Percentiles rank a stretch among this genome's conserved stretches.
These are phyloP conservation scores for Parazoanthus atlanticus DNA, from an alignment of 92 coral and sea anemone species.

Conservation along the genomic window DNA sequence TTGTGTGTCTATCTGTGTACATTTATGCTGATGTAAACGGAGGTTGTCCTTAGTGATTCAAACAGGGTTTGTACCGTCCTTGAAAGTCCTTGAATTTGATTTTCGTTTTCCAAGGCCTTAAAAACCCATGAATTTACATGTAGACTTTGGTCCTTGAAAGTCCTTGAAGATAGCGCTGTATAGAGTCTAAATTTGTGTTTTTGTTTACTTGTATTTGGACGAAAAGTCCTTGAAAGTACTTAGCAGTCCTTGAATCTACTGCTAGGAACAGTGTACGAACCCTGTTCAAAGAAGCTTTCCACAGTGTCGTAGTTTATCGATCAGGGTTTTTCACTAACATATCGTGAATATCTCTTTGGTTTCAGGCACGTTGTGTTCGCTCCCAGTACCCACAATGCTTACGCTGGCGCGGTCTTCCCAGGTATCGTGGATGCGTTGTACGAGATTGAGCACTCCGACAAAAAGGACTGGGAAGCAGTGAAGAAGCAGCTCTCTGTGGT, in stretches of 20 bases:
- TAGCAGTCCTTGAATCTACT: too few species aligned
- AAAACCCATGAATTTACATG: too few species aligned
- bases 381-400: slow-evolving; percentile 66
- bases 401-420: slow-evolving; percentile 75
- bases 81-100: too few species aligned
- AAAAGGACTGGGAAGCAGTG: slow-evolving; percentile 74
- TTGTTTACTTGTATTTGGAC: too few species aligned
- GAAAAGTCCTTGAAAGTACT: too few species aligned
- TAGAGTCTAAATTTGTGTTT: too few species aligned
- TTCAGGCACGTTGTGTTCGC: slow-evolving; percentile 80
- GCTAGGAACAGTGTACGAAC: too few species aligned
- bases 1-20: neutral
- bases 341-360: neutral
- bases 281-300: neutral
- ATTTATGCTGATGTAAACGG: too few species aligned
- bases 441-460: slow-evolving; percentile 54
- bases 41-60: neutral
- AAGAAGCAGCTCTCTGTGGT: slow-evolving; percentile 66
- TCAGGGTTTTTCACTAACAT: neutral
- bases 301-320: neutral
- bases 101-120: too few species aligned
- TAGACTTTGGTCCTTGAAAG: too few species aligned
- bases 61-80: too few species aligned
- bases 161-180: too few species aligned
- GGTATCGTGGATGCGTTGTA: slow-evolving; percentile 78